These are phyloP conservation scores for Siniperca scherzeri DNA, from an alignment of 2,797 vertebrate genomes.

Conservation along the genomic window DNA sequence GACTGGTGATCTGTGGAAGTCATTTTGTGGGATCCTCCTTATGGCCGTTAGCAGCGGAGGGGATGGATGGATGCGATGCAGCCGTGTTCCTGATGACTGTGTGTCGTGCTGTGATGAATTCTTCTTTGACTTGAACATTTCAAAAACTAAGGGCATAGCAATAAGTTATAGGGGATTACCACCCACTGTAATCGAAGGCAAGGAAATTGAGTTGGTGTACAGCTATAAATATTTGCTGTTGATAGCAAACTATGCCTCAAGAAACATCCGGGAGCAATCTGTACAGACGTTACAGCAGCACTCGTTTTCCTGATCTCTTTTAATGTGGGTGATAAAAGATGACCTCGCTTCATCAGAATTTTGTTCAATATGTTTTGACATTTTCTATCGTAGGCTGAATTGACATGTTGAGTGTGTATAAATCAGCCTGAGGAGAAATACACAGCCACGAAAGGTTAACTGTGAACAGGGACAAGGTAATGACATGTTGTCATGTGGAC, in stretches of 20 bases:
- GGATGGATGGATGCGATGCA: slow-evolving; percentile 11
- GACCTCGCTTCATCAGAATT: slow-evolving; percentile 47
- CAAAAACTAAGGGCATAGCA: slow-evolving; percentile 38
- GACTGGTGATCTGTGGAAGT: not conserved
- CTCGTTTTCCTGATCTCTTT: slow-evolving; percentile 29
- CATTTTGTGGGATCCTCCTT: slow-evolving; percentile 34
- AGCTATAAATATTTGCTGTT: slow-evolving; percentile 61
- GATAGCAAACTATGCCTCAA: slow-evolving; percentile 41
- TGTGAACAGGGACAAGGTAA: slow-evolving; percentile 12
- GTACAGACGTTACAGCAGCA: slow-evolving; percentile 18
- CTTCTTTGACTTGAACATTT: slow-evolving; percentile 31
- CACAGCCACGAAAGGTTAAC: slow-evolving; percentile 44
- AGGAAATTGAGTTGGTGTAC: slow-evolving; percentile 54
- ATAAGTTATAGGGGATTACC: slow-evolving; percentile 53
- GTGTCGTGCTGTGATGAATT: slow-evolving; percentile 42
- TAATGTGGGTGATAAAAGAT: slow-evolving; percentile 56
- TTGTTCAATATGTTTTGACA: slow-evolving; percentile 57
- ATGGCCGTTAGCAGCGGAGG: not conserved
- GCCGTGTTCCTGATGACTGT: slow-evolving; percentile 25
- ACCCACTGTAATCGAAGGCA: slow-evolving; percentile 52
- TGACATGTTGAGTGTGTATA: slow-evolving; percentile 34
- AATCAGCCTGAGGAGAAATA: slow-evolving; percentile 46
- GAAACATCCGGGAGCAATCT: slow-evolving; percentile 35
- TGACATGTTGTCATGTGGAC: slow-evolving; percentile 33
- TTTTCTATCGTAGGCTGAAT: slow-evolving; percentile 17